Percentiles rank a stretch among this genome's conserved stretches.
Evolutionary conservation across 2,113 vertebrate species (phyloP).

Genomic region (Siniperca knerii): DNA sequence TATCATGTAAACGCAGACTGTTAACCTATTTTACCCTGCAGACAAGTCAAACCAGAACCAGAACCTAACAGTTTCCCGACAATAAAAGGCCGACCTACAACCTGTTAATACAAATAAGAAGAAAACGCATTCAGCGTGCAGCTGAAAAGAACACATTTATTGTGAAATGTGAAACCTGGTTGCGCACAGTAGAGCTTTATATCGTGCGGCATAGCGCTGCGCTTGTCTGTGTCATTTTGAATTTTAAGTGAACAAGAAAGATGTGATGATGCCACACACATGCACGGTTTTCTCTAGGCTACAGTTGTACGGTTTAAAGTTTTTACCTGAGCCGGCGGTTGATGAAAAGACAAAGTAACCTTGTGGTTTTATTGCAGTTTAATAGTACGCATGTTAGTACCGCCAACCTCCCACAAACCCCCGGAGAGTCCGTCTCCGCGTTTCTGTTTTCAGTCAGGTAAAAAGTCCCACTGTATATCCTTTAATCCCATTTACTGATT

Average conservation of each 20-base stretch:
- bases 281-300: not conserved
- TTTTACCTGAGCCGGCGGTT: not conserved
- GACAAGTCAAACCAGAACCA: constrained; percentile 8
- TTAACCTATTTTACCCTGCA: not conserved
- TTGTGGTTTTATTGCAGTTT: constrained; percentile 19
- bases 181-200: not conserved
- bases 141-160: not conserved
- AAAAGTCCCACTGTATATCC: not conserved
- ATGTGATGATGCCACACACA: not conserved
- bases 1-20: not conserved
- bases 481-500: constrained; percentile 18
- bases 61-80: not conserved
- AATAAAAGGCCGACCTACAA: not conserved
- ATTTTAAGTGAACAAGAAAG: not conserved
- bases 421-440: not conserved
- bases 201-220: not conserved
- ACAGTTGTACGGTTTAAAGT: not conserved
- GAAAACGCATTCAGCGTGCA: not conserved
- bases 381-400: not conserved
- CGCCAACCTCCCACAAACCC: constrained; percentile 15
- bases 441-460: constrained; percentile 9
- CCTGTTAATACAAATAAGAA: not conserved
- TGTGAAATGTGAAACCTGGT: constrained; percentile 11
- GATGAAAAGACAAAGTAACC: constrained; percentile 7
- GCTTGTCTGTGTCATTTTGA: not conserved